Conservation (phyloP, 2,113 vertebrate genomes). For the Hippocampus zosterae region DNA sequence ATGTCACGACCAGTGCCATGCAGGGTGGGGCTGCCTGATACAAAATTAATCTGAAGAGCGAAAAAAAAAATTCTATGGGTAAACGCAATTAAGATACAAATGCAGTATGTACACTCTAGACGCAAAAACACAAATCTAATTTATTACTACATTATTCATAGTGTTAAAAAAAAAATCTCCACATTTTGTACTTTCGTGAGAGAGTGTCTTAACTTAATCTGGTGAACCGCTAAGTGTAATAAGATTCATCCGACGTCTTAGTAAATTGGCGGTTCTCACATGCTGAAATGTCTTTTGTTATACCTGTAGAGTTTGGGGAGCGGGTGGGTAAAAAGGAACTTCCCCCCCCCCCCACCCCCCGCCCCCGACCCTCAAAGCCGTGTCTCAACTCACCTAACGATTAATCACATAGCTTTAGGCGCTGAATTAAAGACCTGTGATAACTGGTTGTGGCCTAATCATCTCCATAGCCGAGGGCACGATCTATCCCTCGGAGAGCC, state of each 20-base stretch:
- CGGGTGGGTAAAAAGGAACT: slow-evolving; percentile 26
- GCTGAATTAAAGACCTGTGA: slow-evolving; percentile 69
- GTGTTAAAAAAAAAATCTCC: too few species aligned
- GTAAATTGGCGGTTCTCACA: slow-evolving; percentile 54
- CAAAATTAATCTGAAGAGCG: slow-evolving; percentile 3
- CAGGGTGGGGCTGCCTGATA: slow-evolving; percentile 25
- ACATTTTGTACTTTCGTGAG: too few species aligned
- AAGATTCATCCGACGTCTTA: slow-evolving; percentile 59
- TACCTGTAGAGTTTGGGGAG: slow-evolving; percentile 65
- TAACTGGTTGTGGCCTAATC: slow-evolving; percentile 66
- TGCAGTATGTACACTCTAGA: too few species aligned
- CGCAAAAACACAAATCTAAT: too few species aligned
- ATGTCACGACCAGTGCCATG: slow-evolving; percentile 19
- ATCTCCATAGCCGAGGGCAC: slow-evolving; percentile 62
- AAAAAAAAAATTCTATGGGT: slow-evolving; percentile 3
- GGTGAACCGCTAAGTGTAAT: slow-evolving; percentile 49
- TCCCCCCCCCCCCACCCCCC: slow-evolving; percentile 22
- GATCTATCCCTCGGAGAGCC: slow-evolving; percentile 53
- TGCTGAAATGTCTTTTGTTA: slow-evolving; percentile 66
- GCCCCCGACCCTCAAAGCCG: slow-evolving; percentile 13
- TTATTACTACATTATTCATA: too few species aligned
- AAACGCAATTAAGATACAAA: not conserved
- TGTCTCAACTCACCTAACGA: slow-evolving; percentile 68
- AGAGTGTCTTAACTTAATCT: slow-evolving; percentile 36
- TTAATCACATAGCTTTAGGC: slow-evolving; percentile 72